A percentile compares a stretch with the other conserved stretches of the same genome.
Evolutionary conservation across 2,888 invertebrate genomes (phyloP).

Genomic region (Parnassius orleans): DNA sequence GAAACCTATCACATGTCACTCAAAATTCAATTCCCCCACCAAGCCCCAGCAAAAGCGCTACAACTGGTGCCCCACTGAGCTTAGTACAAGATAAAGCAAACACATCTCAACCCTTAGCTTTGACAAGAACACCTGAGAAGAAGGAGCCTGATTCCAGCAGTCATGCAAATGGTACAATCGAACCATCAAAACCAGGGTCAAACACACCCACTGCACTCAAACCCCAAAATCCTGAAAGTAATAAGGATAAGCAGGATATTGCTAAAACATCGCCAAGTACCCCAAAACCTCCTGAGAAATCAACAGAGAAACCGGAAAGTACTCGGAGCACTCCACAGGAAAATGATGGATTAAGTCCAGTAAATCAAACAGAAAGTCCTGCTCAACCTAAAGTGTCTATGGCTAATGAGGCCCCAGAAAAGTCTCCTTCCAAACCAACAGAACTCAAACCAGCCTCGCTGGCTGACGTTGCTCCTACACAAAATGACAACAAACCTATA

Average conservation of each 20-base stretch:
- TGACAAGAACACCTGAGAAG: slow-evolving; percentile 73
- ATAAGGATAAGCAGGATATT: slow-evolving; percentile 70
- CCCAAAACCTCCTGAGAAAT: slow-evolving; percentile 69
- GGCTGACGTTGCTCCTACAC: slow-evolving; percentile 66
- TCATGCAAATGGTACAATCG: slow-evolving; percentile 70
- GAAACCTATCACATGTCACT: slow-evolving; percentile 70
- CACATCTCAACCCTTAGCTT: slow-evolving; percentile 60
- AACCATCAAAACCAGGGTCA: slow-evolving; percentile 60
- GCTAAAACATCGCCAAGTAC: slow-evolving; percentile 72
- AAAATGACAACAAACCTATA: slow-evolving; percentile 64
- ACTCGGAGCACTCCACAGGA: slow-evolving; percentile 62
- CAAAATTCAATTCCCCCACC: slow-evolving; percentile 62
- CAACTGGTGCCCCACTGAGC: slow-evolving; percentile 66
- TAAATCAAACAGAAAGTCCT: slow-evolving; percentile 49
- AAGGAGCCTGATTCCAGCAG: slow-evolving; percentile 67
- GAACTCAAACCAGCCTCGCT: slow-evolving; percentile 62
- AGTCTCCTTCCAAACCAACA: slow-evolving; percentile 63
- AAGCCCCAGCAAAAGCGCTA: slow-evolving; percentile 60
- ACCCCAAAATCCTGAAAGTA: slow-evolving; percentile 63
- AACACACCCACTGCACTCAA: slow-evolving; percentile 58
- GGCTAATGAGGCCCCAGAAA: slow-evolving; percentile 64
- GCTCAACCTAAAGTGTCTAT: slow-evolving; percentile 63
- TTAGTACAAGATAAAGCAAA: slow-evolving; percentile 67
- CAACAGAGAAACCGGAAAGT: slow-evolving; percentile 38
- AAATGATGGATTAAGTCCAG: slow-evolving; percentile 48